Evolutionary conservation across 2,888 invertebrate genomes (phyloP).

Genomic region (Clostera curtula): DNA sequence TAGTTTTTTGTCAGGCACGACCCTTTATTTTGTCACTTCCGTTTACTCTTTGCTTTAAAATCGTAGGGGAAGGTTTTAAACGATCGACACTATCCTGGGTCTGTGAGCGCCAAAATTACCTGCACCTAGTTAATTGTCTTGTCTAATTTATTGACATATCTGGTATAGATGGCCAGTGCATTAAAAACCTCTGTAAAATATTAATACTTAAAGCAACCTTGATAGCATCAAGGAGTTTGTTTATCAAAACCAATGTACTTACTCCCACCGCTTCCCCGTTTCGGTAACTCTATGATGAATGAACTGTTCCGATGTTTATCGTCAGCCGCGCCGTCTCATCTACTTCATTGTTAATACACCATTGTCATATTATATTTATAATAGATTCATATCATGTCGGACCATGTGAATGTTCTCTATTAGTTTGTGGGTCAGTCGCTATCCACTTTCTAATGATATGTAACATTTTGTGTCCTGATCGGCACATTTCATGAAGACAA

Average conservation of each 20-base stretch:
- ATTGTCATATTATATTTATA: slow-evolving; percentile 61
- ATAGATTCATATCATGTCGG: slow-evolving; percentile 49
- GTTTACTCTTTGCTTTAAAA: too few relatives aligned
- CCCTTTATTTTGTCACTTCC: too few relatives aligned
- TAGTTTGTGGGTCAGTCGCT: slow-evolving; percentile 28
- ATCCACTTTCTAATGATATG: too few relatives aligned
- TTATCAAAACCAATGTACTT: slow-evolving; percentile 37
- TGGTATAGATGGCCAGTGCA: too few relatives aligned
- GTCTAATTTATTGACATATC: too few relatives aligned
- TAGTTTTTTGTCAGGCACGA: too few relatives aligned
- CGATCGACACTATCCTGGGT: too few relatives aligned
- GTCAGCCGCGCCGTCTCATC: slow-evolving; percentile 32
- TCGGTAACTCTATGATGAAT: slow-evolving; percentile 45
- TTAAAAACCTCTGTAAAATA: slow-evolving; percentile 21
- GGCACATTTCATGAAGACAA: too few relatives aligned
- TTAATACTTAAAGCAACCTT: slow-evolving; percentile 30
- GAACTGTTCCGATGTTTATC: slow-evolving; percentile 46
- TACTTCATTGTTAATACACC: slow-evolving; percentile 53
- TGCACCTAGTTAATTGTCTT: too few relatives aligned
- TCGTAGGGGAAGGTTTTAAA: too few relatives aligned
- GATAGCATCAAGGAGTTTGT: slow-evolving; percentile 40
- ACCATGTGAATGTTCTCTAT: slow-evolving; percentile 36
- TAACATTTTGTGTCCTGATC: too few relatives aligned
- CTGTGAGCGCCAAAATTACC: too few relatives aligned
- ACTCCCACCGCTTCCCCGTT: slow-evolving; percentile 28